These are phyloP conservation scores for Maniola jurtina DNA, from an alignment of 1,140 invertebrate species.

Conservation along the genomic window DNA sequence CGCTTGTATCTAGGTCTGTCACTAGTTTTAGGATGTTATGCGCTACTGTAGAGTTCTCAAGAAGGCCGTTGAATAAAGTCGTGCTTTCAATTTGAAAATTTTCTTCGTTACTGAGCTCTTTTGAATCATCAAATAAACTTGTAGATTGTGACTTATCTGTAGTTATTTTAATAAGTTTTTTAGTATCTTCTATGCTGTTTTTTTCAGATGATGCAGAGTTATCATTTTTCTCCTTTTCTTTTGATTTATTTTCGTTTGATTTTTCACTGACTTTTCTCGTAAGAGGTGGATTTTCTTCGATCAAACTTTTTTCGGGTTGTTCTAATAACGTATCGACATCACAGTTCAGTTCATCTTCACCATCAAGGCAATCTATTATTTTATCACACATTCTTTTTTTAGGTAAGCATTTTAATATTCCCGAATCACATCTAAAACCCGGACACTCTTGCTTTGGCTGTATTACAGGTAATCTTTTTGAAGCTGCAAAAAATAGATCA, in stretches of 20 bases:
- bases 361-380: constrained; percentile 86
- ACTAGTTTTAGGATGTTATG: constrained; percentile 4
- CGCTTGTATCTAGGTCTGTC: constrained; percentile 15
- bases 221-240: neutral
- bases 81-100: neutral
- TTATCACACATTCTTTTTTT: constrained; percentile 83
- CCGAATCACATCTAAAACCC: constrained; percentile 83
- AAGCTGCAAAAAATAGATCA: constrained; percentile 63
- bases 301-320: constrained; percentile 16
- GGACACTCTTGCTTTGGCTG: constrained; percentile 83
- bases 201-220: neutral
- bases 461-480: constrained; percentile 63
- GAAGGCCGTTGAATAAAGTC: neutral
- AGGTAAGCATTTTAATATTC: constrained; percentile 83
- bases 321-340: constrained; percentile 36
- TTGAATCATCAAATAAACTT: neutral
- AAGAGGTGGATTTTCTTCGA: constrained; percentile 7
- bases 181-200: neutral
- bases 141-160: neutral
- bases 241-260: neutral
- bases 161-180: neutral
- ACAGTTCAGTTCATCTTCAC: constrained; percentile 88
- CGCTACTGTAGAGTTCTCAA: neutral
- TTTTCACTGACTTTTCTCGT: constrained; percentile 20
- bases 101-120: neutral